Evolutionary conservation across 2,888 invertebrate species (phyloP).

Genomic region (Criorhina ranunculi): DNA sequence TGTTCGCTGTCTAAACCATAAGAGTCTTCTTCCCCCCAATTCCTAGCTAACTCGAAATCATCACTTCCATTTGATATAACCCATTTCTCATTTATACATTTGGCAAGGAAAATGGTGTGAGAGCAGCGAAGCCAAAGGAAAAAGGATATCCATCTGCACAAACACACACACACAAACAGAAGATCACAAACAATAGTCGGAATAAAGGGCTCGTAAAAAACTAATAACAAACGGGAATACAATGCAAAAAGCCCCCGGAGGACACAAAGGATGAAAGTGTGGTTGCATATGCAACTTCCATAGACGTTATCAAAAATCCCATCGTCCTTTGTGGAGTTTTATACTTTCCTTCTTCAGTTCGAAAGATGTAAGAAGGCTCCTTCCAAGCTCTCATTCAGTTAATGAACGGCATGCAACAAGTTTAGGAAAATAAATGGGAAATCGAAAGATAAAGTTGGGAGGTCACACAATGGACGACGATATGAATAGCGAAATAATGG

Average conservation of each 20-base stretch:
- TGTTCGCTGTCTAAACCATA: neutral
- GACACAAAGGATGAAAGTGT: constrained; percentile 49
- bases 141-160: constrained; percentile 56
- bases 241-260: constrained; percentile 50
- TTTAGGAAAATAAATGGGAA: constrained; percentile 62
- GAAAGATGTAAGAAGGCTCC: constrained; percentile 17
- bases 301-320: constrained; percentile 64
- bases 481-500: constrained; percentile 12
- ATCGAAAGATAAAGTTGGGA: constrained; percentile 29
- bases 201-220: constrained; percentile 74
- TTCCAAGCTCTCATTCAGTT: constrained; percentile 61
- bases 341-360: constrained; percentile 24
- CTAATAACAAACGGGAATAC: constrained; percentile 74
- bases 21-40: constrained; percentile 17
- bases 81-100: constrained; percentile 72
- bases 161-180: too few relatives aligned
- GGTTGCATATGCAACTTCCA: constrained; percentile 65
- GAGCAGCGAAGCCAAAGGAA: constrained; percentile 49
- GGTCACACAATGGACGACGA: constrained; percentile 57
- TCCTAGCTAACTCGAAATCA: constrained; percentile 37
- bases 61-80: constrained; percentile 74
- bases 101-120: constrained; percentile 48
- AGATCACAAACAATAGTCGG: constrained; percentile 68
- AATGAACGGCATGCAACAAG: constrained; percentile 73
- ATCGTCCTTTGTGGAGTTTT: constrained; percentile 62